Evolutionary conservation across 2,113 vertebrate genomes (phyloP).

Genomic region (Nyctibius bracteatus): DNA sequence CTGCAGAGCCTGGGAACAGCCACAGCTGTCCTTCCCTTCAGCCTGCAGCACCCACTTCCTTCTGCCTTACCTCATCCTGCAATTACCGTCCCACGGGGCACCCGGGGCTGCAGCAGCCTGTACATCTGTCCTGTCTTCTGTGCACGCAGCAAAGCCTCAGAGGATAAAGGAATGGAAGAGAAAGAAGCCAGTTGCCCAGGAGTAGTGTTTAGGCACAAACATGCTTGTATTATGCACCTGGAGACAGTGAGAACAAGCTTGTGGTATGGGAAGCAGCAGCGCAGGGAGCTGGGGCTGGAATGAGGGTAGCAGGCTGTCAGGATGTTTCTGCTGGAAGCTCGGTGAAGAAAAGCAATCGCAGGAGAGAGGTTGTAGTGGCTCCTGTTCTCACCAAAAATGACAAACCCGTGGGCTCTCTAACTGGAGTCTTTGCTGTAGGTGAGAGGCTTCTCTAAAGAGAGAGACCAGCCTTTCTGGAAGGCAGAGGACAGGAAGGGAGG

Average conservation of each 20-base stretch:
- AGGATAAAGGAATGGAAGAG: neutral
- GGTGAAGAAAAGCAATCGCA: neutral
- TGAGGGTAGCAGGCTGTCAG: neutral
- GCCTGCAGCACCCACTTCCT: slow-evolving; percentile 20
- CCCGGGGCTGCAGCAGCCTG: neutral
- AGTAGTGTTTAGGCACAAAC: neutral
- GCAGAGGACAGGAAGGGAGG: slow-evolving; percentile 52
- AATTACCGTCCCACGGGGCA: neutral
- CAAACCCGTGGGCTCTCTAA: neutral
- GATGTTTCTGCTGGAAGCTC: neutral
- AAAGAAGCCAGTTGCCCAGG: neutral
- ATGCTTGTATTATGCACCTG: accelerated
- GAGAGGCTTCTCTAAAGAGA: slow-evolving; percentile 2
- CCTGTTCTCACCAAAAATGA: neutral
- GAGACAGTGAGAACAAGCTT: accelerated
- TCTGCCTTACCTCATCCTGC: slow-evolving; percentile 38
- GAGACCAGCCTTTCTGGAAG: slow-evolving; percentile 13
- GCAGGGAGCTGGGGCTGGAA: neutral
- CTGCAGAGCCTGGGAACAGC: slow-evolving; percentile 1
- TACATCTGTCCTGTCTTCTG: neutral
- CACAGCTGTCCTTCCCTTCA: neutral
- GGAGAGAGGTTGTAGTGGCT: neutral
- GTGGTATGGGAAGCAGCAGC: neutral
- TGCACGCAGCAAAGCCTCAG: neutral
- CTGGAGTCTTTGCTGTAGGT: slow-evolving; percentile 26